These are phyloP conservation scores for Pediacus dermestoides DNA, from an alignment of 2,888 invertebrate species.

Conservation along the genomic window DNA sequence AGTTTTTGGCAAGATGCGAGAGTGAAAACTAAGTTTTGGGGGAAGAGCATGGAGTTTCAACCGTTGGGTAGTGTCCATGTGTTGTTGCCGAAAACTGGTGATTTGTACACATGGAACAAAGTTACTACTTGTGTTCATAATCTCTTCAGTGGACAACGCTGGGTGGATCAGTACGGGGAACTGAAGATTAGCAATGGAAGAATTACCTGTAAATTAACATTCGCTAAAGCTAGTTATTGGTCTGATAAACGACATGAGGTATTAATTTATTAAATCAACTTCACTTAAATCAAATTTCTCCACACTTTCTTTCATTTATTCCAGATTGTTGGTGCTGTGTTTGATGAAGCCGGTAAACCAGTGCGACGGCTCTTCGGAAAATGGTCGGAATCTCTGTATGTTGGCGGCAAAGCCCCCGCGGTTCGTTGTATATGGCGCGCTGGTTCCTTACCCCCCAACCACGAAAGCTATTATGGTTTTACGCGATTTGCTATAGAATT, in stretches of 20 bases:
- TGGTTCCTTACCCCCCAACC: constrained; percentile 76
- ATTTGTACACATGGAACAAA: constrained; percentile 75
- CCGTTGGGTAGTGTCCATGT: constrained; percentile 71
- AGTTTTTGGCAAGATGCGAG: constrained; percentile 79
- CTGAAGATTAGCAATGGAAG: constrained; percentile 65
- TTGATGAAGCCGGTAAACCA: constrained; percentile 56
- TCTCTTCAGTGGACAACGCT: constrained; percentile 75
- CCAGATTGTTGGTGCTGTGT: constrained; percentile 57
- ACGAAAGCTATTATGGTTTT: constrained; percentile 79
- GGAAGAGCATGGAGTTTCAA: constrained; percentile 86
- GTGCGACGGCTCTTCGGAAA: constrained; percentile 68
- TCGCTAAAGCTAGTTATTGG: constrained; percentile 77
- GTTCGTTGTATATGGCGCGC: constrained; percentile 76
- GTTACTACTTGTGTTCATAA: constrained; percentile 84
- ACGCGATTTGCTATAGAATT: constrained; percentile 81
- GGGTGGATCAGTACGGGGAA: constrained; percentile 86
- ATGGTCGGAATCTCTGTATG: constrained; percentile 79
- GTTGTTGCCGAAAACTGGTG: constrained; percentile 58
- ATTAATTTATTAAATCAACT: constrained; percentile 7
- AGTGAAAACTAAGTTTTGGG: constrained; percentile 87
- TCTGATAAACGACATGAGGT: constrained; percentile 76
- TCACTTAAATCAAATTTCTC: constrained; percentile 2
- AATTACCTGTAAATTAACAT: constrained; percentile 72
- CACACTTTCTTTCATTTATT: constrained; percentile 8
- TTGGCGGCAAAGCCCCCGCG: constrained; percentile 67